phyloP scores from a whole-genome alignment of 2,888 invertebrate genomes.

The Nomada fabriciana region DNA sequence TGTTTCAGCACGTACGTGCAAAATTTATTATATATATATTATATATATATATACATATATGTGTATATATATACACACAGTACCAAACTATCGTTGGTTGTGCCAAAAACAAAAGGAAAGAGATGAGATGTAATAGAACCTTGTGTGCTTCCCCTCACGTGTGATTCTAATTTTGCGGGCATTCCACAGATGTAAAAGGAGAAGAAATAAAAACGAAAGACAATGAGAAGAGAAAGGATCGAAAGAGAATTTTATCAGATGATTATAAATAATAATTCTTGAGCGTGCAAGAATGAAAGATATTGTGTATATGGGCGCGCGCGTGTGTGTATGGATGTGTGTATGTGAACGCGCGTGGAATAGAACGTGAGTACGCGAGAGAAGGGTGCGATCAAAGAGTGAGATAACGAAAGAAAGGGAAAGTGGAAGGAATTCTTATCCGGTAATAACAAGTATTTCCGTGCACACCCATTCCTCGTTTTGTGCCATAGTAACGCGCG shows the following conservation, averaged over 20 bases:
- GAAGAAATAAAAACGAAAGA: constrained; percentile 29
- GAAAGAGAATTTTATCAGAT: constrained; percentile 27
- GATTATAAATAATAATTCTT: constrained; percentile 46
- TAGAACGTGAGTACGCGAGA: neutral
- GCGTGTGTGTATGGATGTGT: neutral
- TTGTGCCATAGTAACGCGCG: constrained; percentile 78
- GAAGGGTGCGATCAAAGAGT: neutral
- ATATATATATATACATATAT: constrained; percentile 40
- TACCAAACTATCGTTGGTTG: constrained; percentile 78
- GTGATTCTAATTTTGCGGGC: constrained; percentile 73
- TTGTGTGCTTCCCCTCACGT: constrained; percentile 66
- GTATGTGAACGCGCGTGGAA: neutral
- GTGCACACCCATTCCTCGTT: constrained; percentile 53
- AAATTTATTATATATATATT: constrained; percentile 41
- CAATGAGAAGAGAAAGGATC: constrained; percentile 13
- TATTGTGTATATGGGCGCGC: neutral
- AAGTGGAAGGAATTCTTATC: constrained; percentile 47
- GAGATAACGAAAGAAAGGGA: constrained; percentile 45
- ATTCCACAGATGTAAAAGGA: constrained; percentile 58
- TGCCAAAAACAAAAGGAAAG: constrained; percentile 69
- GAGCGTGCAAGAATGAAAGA: constrained; percentile 20
- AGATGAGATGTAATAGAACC: constrained; percentile 44
- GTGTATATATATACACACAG: constrained; percentile 67
- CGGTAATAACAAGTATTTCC: constrained; percentile 47
- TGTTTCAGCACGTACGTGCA: constrained; percentile 52